Base-by-base conservation (phyloP, 2,888 invertebrate genomes). In the Mythimna albipuncta region DNA sequence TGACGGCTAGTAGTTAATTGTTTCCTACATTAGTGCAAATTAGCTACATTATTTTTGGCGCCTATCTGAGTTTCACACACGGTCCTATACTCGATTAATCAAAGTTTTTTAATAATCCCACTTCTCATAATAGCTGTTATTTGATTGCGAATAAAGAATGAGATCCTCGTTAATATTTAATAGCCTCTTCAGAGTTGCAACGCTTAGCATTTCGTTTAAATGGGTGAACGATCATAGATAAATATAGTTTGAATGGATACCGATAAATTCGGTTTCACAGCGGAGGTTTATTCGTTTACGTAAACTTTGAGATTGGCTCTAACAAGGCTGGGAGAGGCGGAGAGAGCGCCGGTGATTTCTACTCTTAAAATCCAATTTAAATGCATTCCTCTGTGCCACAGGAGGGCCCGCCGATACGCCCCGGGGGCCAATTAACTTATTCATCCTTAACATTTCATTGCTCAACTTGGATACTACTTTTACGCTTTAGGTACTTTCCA, bases 331-430 rank as follows among this genome's bases (percentile, higher is more conserved):
- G 89, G 91, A 92, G 91, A 92, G 93, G 93, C 92, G 91, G 92
- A 89, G 93, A 89, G 91, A 89, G 89, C 93, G 92, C 90, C 93
- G 93, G 95, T 95, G 96, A 96, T 96, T 96, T 95, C 95, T 95
- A 94, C 95, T 96, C 96, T 96, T 96, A 96, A 96, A 96, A 96
- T 95, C 96, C 96, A 96, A 96, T 96, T 96, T 96, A 96, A 96
- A 96, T 96, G 96, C 96, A 96, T 96, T 96, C 96, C 96, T 95
- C 95, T 95, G 95, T 93, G 95, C 94, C 96, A 91, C 95, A 94
- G 95, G 94, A 94, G 94, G 92, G 91, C 88, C 90, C 92, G 92
- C 91, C 95, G 95, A 95, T 96, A 95, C 95, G 93, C 95, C 94
- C 94, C 90, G 86, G 95, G 93, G 96, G 90, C 93, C 96, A 96